Evolutionary conservation across 2,888 invertebrate species (phyloP).

Genomic region (Epistrophella euchroma): DNA sequence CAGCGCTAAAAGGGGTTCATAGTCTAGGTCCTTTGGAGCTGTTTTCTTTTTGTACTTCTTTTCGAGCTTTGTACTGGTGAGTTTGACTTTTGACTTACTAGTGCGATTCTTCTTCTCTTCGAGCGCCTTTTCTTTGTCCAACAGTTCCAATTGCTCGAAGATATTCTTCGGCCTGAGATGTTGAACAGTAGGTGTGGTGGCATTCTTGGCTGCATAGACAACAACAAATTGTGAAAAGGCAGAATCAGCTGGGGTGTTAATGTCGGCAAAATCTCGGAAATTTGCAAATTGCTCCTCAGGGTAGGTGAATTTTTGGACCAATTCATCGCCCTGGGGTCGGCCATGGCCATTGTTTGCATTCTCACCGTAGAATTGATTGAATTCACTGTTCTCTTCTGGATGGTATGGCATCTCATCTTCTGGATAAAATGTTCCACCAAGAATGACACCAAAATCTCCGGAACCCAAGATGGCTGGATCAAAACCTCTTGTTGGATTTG

Average conservation of each 20-base stretch:
- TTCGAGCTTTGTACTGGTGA: constrained; percentile 85
- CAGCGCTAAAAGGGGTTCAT: constrained; percentile 83
- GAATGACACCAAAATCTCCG: constrained; percentile 93
- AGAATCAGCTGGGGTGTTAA: constrained; percentile 91
- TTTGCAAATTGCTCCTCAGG: constrained; percentile 94
- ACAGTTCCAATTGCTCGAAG: constrained; percentile 90
- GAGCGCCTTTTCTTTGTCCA: constrained; percentile 86
- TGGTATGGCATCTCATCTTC: constrained; percentile 88
- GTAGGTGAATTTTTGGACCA: constrained; percentile 87
- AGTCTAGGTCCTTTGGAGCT: constrained; percentile 81
- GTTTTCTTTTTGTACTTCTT: constrained; percentile 85
- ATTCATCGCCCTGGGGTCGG: constrained; percentile 89
- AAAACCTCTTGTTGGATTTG: constrained; percentile 84
- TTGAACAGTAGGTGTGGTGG: constrained; percentile 84
- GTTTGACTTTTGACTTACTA: constrained; percentile 87
- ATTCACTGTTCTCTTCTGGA: constrained; percentile 85
- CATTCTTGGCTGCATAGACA: constrained; percentile 93
- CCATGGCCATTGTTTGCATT: constrained; percentile 89
- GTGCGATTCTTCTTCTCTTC: constrained; percentile 83
- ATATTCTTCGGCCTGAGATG: constrained; percentile 90
- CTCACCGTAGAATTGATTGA: constrained; percentile 85
- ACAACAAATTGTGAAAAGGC: constrained; percentile 93
- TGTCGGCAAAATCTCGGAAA: constrained; percentile 95
- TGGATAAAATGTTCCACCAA: constrained; percentile 93
- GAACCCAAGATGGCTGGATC: constrained; percentile 90